Base-by-base conservation (phyloP, 1,140 invertebrate species). In the Pseudomyrmex concolor region DNA sequence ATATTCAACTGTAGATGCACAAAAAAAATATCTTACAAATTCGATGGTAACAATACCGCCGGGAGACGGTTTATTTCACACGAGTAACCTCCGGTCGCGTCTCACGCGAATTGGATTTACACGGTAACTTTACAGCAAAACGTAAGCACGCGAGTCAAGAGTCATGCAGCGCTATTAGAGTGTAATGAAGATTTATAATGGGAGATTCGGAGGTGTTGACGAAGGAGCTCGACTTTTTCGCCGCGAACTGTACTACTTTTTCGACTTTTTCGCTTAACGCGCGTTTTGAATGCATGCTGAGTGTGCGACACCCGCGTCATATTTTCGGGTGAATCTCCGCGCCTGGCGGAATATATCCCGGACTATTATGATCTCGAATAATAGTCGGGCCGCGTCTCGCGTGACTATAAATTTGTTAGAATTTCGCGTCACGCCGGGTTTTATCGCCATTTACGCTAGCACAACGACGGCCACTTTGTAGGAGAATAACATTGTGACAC, bases 111-210 rank as follows among this genome's bases (percentile, higher is more conserved):
- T 70, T 68, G 57, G 76, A 78, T 78, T 70, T 78, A 70, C 64
- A 17, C 54, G 43, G 15, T 57, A 57, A 68, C 63, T 57, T 57
- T 13, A 8, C n/a, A 64, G 25, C 17, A 45, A 55, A 50, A 17
- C 15, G 17, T 19, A 19, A 70, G 54, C 50, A 19, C 15, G 34
- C 76, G 54, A 48, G 54, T 78, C 64, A 70, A 78, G 50, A 64
- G 74, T 78, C 64, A 77, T 63, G 78, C 15, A 48, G 60, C 22
- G 67, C 55, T 55, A 59, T 87, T 88, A 83, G 15, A n/a, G 45
- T 12, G 43, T 83, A 76, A 89, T 80, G 84, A 84, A 88, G 78
- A 89, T 86, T 83, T 88, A 88, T 76, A 77, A 83, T 51, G 48
- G 55, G 34, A n/a, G 85, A 84, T 66, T 70, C 15, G 50, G 13